A percentile compares a stretch with the other conserved stretches of the same genome.
phyloP scores from a whole-genome alignment of 2,888 invertebrate genomes.

The Athalia rosae region DNA sequence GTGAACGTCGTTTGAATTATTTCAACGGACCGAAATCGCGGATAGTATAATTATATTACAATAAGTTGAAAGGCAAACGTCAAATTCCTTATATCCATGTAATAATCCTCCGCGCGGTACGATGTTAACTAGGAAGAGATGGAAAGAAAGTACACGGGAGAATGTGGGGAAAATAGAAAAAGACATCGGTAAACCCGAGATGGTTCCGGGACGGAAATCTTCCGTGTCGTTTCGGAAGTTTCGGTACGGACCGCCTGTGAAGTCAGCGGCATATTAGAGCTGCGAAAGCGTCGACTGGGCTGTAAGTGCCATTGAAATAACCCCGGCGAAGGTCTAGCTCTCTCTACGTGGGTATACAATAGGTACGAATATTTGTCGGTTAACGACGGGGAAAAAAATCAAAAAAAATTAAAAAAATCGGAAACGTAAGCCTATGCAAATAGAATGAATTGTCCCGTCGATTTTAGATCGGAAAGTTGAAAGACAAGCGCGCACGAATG shows the following conservation, averaged over 20 bases:
- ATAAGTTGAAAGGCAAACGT: no score
- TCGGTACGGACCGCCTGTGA: neutral
- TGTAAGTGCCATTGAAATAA: slow-evolving; percentile 28
- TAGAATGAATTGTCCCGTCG: no score
- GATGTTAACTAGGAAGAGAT: no score
- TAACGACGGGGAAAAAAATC: neutral
- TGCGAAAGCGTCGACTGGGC: slow-evolving; percentile 8
- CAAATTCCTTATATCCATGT: no score
- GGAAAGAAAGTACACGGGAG: neutral
- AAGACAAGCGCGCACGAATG: neutral
- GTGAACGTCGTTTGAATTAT: no score
- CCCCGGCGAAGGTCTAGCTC: slow-evolving; percentile 9
- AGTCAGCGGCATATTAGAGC: slow-evolving; percentile 31
- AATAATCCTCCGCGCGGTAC: no score
- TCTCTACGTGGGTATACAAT: slow-evolving; percentile 4
- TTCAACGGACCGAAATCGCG: no score
- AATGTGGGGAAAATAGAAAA: neutral
- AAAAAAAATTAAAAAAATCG: no score
- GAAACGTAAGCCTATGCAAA: no score
- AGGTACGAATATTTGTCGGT: neutral
- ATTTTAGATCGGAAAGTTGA: neutral
- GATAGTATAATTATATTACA: no score
- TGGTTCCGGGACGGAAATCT: slow-evolving; percentile 30
- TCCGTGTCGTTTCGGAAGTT: neutral
- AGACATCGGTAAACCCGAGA: slow-evolving; percentile 3